Base-by-base conservation (phyloP, 2,113 vertebrate genomes). In the Psilopogon haemacephalus region DNA sequence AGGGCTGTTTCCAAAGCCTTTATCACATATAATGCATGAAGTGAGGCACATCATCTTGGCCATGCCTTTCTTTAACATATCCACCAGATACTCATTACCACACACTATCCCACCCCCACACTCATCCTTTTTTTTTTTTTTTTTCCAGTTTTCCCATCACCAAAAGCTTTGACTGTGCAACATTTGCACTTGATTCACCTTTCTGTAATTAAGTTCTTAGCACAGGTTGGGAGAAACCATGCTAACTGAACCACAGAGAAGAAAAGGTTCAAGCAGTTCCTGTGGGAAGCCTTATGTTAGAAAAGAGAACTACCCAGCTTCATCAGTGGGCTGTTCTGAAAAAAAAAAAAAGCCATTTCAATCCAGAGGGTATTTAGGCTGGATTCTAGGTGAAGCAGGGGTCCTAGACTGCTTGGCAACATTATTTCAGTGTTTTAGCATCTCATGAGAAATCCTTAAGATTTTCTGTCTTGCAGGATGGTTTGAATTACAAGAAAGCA, bases 401-500 rank as follows among this genome's bases (percentile, higher is more conserved):
- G 50, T 89, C 91, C 84, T 79, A 70, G 67, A 70, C 70, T 79
- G 67, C 67, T 67, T 86, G 74, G 55, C 44, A 92, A 90, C 80
- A 73, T 59, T 46, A 80, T 82, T 84, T 90, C 33, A 69, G 19
- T 19, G 35, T 40, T 46, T 90, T 85, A 72, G 28, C 20, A 85
- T 32, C 69, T 85, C 64, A 68, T 9, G 37, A 76, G 60, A 92
- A 92, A 85, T 44, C 67, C 27, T 67, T 67, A 35, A 73, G 56
- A 33, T 40, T 56, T 81, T n/a, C 54, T 3, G 2, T 62, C 75
- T 70, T 85, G 70, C 71, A 73, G 88, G 50, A 88, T 60, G 35
- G 86, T 88, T 91, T 82, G 71, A 96, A 94, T 87, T 92, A 93
- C 50, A 90, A 84, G 37, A 13, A 64, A 73, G n/a, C 32, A 79